Evolutionary conservation across 2,888 invertebrate species (phyloP).

Genomic region (Diarsia rubi): DNA sequence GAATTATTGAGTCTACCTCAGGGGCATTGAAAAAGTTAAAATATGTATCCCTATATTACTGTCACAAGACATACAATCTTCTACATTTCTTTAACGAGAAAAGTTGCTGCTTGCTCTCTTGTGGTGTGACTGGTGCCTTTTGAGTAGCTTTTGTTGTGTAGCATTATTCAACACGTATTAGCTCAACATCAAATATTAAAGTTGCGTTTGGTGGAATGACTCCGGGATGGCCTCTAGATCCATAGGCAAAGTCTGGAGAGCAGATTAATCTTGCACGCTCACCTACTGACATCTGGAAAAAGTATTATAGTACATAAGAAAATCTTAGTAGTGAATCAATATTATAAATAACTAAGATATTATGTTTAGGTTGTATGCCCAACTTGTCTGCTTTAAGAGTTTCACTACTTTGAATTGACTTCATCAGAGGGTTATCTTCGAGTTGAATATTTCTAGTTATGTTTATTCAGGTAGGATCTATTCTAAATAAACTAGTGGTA

Average conservation of each 20-base stretch:
- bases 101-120: not conserved
- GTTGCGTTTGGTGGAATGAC: constrained; percentile 98
- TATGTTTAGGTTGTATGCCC: not conserved
- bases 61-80: not conserved
- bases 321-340: not conserved
- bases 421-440: not conserved
- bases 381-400: not conserved
- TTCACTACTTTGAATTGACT: not conserved
- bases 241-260: constrained; percentile 98
- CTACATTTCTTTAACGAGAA: not conserved
- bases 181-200: constrained; percentile 98
- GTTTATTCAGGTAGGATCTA: not conserved
- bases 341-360: not conserved
- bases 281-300: constrained; percentile 96
- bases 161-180: constrained; percentile 95
- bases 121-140: not conserved
- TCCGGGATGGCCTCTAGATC: constrained; percentile 97
- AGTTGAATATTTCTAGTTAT: not conserved
- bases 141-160: not conserved
- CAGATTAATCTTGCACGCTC: constrained; percentile 98
- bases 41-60: not conserved
- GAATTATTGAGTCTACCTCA: not conserved
- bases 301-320: not conserved
- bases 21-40: not conserved
- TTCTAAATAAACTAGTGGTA: not conserved